Base-by-base conservation (phyloP, 2,888 invertebrate species). In the Mechanitis mazaeus region DNA sequence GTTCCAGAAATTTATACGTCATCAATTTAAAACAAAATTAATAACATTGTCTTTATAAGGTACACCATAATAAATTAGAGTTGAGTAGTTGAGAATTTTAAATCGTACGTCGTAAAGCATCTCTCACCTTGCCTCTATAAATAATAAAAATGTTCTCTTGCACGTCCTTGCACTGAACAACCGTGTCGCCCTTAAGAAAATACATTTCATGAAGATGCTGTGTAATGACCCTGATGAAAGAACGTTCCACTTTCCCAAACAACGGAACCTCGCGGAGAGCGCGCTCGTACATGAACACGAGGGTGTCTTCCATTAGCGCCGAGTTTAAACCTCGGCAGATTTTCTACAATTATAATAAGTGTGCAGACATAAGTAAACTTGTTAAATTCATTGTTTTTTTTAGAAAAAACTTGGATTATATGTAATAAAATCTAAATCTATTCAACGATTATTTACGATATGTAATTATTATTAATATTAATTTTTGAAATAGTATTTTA, bases 201-300 rank as follows among this genome's bases (percentile, higher is more conserved):
- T 91, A 91, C 84, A 87, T 85, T 71, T 91, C 91, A 54, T 80
- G 80, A 3, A 91, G 78, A 66, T 91, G 88, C 68, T 89, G 91
- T 1, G 91, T 90, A 71, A 91, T 80, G 65, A 91, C 87, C 70
- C 91, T 83, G 75, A 91, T 90, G 74, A 91, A 91, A 6, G 91
- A 89, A 11, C 85, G 77, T 68, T 91, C 91, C 56, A 91, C 87
- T 67, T 87, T 87, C 20, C 88, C 87, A 67, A 91, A 91, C 28
- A 91, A 75, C 0, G 91, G 91, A n/a, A 91, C 91, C 69, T 91
- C 89, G 9, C 89, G 77, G 1, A 92, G 74, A 0, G 91, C 90
- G 20, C 77, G 79, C 71, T 91, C 91, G 65, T 91, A 91, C 83
- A 91, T 86, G 65, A 87, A 87, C 3, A 88, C 87, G 50, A 91